These are phyloP conservation scores for Trichechus manatus DNA, from an alignment of 2,113 vertebrate genomes.

Conservation along the genomic window DNA sequence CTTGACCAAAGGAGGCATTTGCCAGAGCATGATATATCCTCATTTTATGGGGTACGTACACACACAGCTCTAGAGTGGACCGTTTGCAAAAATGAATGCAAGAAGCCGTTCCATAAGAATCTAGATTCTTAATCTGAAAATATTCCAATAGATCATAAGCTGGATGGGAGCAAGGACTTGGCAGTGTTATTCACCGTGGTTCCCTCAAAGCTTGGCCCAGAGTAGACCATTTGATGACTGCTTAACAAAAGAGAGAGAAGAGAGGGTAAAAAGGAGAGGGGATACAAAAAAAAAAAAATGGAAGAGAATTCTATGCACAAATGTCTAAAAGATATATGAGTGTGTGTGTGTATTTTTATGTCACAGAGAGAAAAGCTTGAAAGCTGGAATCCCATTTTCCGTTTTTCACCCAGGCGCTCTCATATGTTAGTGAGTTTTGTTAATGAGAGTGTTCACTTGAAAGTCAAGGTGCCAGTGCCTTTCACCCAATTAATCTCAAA, in stretches of 20 bases:
- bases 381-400: not conserved
- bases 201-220: not conserved
- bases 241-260: constrained; percentile 19
- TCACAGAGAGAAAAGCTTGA: not conserved
- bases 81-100: not conserved
- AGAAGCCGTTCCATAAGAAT: not conserved
- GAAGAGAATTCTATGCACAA: not conserved
- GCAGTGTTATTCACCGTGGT: not conserved
- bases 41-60: not conserved
- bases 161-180: not conserved
- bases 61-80: not conserved
- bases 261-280: not conserved
- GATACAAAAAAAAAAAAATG: not conserved
- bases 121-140: not conserved
- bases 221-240: not conserved
- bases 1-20: not conserved
- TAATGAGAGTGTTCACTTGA: constrained; percentile 65
- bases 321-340: not conserved
- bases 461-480: constrained; percentile 79
- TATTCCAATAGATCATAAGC: not conserved
- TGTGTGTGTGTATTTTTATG: not conserved
- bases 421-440: constrained; percentile 65
- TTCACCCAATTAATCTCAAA: constrained; percentile 82
- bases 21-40: not conserved
- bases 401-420: not conserved